Percentiles rank a stretch among this genome's conserved stretches.
Conservation (phyloP, 2,888 invertebrate genomes). For the Plusia festucae region DNA sequence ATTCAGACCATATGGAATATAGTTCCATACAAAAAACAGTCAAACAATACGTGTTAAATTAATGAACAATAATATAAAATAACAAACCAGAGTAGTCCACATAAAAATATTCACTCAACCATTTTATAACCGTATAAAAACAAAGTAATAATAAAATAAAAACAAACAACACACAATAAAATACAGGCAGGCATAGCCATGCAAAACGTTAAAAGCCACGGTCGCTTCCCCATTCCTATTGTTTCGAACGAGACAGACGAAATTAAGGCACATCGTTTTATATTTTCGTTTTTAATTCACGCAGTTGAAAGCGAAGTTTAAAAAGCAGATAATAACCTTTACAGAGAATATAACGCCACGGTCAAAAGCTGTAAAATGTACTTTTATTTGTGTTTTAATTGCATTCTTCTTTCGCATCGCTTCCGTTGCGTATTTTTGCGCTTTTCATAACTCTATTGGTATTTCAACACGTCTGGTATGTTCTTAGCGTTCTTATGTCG, state of each 20-base stretch:
- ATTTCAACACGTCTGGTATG: slow-evolving; percentile 50
- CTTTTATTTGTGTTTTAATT: slow-evolving; percentile 84
- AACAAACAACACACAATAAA: slow-evolving; percentile 57
- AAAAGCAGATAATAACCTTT: slow-evolving; percentile 85
- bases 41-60: background rate
- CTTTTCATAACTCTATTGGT: slow-evolving; percentile 68
- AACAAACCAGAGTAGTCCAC: slow-evolving; percentile 15
- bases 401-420: slow-evolving; percentile 77
- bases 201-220: slow-evolving; percentile 70
- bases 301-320: slow-evolving; percentile 80
- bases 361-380: slow-evolving; percentile 80
- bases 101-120: slow-evolving; percentile 44
- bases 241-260: slow-evolving; percentile 77
- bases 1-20: background rate
- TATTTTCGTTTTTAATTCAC: slow-evolving; percentile 83
- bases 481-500: slow-evolving; percentile 17
- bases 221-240: slow-evolving; percentile 70
- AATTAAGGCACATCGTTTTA: slow-evolving; percentile 81
- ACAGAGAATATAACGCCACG: slow-evolving; percentile 74
- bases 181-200: slow-evolving; percentile 57
- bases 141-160: slow-evolving; percentile 52
- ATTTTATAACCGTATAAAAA: slow-evolving; percentile 51
- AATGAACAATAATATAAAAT: slow-evolving; percentile 10
- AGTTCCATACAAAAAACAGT: background rate
- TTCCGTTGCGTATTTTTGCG: slow-evolving; percentile 70